Conservation (phyloP, 2,888 invertebrate genomes). For the Himalopsyche japonica region DNA sequence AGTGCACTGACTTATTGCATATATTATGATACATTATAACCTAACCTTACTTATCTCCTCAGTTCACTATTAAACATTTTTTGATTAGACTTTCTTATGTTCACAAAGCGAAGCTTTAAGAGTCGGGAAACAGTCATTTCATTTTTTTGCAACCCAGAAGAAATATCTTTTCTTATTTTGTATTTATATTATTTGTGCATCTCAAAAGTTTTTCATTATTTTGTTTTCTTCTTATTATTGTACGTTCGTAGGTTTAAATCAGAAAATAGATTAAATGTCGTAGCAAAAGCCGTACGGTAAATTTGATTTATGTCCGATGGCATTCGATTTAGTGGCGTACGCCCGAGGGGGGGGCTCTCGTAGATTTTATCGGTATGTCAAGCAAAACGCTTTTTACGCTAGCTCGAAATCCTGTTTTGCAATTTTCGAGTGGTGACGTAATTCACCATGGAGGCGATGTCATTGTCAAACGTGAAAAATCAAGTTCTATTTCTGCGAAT, state of each 20-base stretch:
- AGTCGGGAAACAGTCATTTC: too few species aligned
- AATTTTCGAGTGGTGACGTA: slow-evolving; percentile 31
- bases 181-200: too few species aligned
- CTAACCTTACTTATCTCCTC: too few species aligned
- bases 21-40: too few species aligned
- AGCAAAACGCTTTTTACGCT: slow-evolving; percentile 3
- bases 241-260: slow-evolving; percentile 21
- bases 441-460: slow-evolving; percentile 15
- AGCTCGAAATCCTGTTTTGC: slow-evolving; percentile 20
- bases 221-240: not conserved
- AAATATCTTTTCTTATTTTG: too few species aligned
- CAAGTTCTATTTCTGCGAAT: slow-evolving; percentile 1
- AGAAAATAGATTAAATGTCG: slow-evolving; percentile 32
- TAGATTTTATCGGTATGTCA: slow-evolving; percentile 5
- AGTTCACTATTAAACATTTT: too few species aligned
- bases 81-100: too few species aligned
- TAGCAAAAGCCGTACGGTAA: slow-evolving; percentile 16
- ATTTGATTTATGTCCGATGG: slow-evolving; percentile 34
- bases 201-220: not conserved
- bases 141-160: too few species aligned
- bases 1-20: too few species aligned
- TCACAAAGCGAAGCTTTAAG: too few species aligned
- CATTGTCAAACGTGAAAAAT: slow-evolving; percentile 38
- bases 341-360: slow-evolving; percentile 17
- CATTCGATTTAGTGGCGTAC: slow-evolving; percentile 27